Base-by-base conservation (phyloP, 1,140 invertebrate genomes). In the Delia radicum region DNA sequence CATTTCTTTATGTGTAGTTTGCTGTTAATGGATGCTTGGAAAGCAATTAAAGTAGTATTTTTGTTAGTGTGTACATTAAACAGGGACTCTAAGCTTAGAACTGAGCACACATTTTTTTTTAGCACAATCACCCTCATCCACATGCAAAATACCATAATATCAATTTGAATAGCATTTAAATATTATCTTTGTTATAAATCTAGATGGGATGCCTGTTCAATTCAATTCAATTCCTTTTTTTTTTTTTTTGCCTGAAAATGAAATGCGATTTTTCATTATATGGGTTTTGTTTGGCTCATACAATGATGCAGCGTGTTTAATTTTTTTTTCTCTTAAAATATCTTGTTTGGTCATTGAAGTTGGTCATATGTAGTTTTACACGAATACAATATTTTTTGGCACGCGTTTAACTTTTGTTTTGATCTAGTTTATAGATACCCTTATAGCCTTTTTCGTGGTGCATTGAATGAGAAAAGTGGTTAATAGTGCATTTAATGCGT, bases 131-230 rank as follows among this genome's bases (percentile, higher is more conserved):
- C 65, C 65, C 65, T 69, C 65, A 69, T 33, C 65, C 65, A n/a
- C n/a, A 69, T 33, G 65, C 65, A 31, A 33, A 69, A 33, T 33
- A 33, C 29, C 65, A 33, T n/a, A 18, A 55, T 69, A 33, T 69
- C 65, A 69, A 69, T 69, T 69, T 69, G 65, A 33, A 24, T 18
- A 69, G 65, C 65, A 69, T 69, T 69, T 69, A 69, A 69, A 21
- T 33, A 18, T 69, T 69, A 69, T 69, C 65, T 69, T 69, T 69
- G 65, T 69, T 69, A 69, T 69, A 69, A 69, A 69, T 69, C 65
- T 69, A 33, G 29, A 33, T 33, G 65, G 65, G 10, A 33, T 69
- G 46, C n/a, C 18, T 21, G n/a, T 18, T 5, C 48, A 5, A 55
- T 55, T 55, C 48, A 48, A 48, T 48, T 48, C 42, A 55, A 55